These are phyloP conservation scores for Sabellastarte sp. DNA, from an alignment of 2,888 invertebrate genomes.

Conservation along the genomic window DNA sequence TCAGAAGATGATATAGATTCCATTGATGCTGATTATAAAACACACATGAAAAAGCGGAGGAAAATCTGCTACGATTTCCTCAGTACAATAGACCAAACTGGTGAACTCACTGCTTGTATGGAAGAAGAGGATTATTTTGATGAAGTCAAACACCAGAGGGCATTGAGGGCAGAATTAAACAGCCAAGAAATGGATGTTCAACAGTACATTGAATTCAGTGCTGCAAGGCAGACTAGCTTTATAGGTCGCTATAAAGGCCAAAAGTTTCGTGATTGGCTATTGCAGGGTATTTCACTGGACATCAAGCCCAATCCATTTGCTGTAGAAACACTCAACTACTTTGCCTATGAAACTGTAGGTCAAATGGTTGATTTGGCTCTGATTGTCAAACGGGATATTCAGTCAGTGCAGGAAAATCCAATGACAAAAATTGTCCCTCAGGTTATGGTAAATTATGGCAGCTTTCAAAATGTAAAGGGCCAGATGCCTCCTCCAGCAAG, in stretches of 20 bases:
- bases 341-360: conserved; percentile 88
- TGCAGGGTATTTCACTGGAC: conserved; percentile 51
- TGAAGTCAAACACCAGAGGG: conserved; percentile 59
- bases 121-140: conserved; percentile 55
- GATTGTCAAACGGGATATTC: conserved; percentile 72
- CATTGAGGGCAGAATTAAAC: conserved; percentile 52
- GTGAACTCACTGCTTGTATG: conserved; percentile 54
- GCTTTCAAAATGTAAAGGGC: conserved; percentile 5
- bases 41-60: conserved; percentile 37
- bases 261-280: conserved; percentile 60
- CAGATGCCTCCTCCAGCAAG: neutral
- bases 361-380: conserved; percentile 81
- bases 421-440: conserved; percentile 43
- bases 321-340: conserved; percentile 77
- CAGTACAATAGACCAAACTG: conserved; percentile 59
- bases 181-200: conserved; percentile 56
- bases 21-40: neutral
- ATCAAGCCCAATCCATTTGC: conserved; percentile 63
- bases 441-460: conserved; percentile 34
- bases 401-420: conserved; percentile 43
- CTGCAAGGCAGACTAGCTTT: conserved; percentile 78
- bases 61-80: conserved; percentile 59
- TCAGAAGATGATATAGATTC: conserved; percentile 6
- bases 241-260: conserved; percentile 56
- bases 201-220: conserved; percentile 74